Conservation (phyloP, 2,888 invertebrate species). For the Lasioglossum marginatum region DNA sequence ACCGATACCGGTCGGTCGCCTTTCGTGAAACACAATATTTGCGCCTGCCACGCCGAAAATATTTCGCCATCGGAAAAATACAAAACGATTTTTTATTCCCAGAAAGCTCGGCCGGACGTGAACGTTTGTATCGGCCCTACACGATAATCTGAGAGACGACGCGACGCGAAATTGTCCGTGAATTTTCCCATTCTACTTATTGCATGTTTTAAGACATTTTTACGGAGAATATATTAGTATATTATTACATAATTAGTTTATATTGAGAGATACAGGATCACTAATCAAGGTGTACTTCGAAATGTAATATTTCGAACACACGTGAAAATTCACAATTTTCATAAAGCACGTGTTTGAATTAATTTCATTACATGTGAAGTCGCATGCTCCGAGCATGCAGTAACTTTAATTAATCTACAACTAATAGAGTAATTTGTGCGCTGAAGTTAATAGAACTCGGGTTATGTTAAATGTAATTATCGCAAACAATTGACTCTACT, state of each 20-base stretch:
- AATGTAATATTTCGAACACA: background rate
- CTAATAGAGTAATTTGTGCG: background rate
- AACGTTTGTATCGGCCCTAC: background rate
- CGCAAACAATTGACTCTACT: background rate
- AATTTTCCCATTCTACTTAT: background rate
- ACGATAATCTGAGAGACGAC: background rate
- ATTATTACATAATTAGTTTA: too few relatives aligned
- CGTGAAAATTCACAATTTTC: background rate
- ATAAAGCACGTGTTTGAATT: background rate
- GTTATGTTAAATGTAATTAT: background rate
- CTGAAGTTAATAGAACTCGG: background rate
- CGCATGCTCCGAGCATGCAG: background rate
- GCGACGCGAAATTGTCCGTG: background rate
- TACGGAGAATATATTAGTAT: too few relatives aligned
- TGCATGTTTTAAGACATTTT: too few relatives aligned
- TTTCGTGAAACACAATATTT: background rate
- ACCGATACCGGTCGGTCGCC: conserved; percentile 20
- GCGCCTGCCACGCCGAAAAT: background rate
- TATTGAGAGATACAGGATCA: background rate
- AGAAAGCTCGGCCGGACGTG: background rate
- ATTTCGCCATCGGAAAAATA: background rate
- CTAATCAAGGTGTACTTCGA: background rate
- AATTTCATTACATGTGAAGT: background rate
- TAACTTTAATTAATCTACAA: background rate
- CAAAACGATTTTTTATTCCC: background rate